phyloP scores from a whole-genome alignment of 2,888 invertebrate species.

The Glaucopsyche alexis region DNA sequence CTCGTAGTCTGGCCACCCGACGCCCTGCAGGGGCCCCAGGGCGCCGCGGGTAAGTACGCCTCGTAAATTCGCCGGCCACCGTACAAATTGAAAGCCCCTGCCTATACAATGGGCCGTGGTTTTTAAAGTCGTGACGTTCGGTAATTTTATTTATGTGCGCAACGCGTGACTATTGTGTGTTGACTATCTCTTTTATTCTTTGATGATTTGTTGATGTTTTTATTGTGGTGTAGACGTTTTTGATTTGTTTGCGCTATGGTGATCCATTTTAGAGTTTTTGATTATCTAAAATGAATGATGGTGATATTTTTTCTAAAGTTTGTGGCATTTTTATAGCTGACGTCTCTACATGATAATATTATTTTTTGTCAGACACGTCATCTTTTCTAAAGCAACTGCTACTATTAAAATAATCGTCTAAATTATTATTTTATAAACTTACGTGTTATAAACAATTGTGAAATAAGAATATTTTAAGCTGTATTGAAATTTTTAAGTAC shows the following conservation, averaged over 20 bases:
- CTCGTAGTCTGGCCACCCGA: constrained; percentile 57
- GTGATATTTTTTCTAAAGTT: not conserved
- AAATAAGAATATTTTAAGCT: not conserved
- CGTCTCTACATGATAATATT: too few relatives aligned
- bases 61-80: constrained; percentile 51
- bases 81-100: constrained; percentile 68
- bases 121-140: constrained; percentile 56
- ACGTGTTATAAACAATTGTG: too few relatives aligned
- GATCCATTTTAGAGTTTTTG: not conserved
- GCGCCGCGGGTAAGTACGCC: constrained; percentile 45
- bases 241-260: not conserved
- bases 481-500: not conserved
- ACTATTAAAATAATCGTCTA: too few relatives aligned
- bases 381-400: too few relatives aligned
- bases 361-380: too few relatives aligned
- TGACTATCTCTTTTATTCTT: constrained; percentile 27
- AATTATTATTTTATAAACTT: too few relatives aligned
- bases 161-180: constrained; percentile 58
- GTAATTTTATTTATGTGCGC: constrained; percentile 70
- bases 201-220: constrained; percentile 22
- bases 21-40: constrained; percentile 41
- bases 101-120: constrained; percentile 48
- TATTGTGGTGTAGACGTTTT: constrained; percentile 16
- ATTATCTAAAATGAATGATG: not conserved
- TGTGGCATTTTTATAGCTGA: too few relatives aligned